These are phyloP conservation scores for Drosophila koepferae DNA, from an alignment of 2,888 invertebrate species.

Conservation along the genomic window DNA sequence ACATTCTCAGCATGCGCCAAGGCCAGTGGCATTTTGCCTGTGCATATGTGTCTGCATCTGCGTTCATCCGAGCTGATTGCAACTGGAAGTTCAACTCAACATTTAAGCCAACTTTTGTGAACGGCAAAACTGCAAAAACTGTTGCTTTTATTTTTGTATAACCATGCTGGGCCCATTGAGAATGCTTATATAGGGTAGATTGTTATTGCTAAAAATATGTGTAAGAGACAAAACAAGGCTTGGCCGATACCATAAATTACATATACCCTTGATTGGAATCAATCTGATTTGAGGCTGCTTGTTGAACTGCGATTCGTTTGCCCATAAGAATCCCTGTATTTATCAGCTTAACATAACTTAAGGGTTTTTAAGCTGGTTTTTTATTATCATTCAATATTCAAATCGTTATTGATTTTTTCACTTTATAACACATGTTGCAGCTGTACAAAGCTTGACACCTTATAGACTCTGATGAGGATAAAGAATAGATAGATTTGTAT, in stretches of 20 bases:
- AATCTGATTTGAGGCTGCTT: not conserved
- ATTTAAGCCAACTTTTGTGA: constrained; percentile 60
- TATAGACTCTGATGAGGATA: not conserved
- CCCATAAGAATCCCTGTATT: not conserved
- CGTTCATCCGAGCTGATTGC: constrained; percentile 22
- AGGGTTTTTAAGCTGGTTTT: not conserved
- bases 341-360: not conserved
- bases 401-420: not conserved
- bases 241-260: constrained; percentile 2
- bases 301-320: not conserved
- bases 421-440: not conserved
- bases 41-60: constrained; percentile 17
- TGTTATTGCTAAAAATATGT: not conserved
- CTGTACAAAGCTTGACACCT: not conserved
- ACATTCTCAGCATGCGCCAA: constrained; percentile 79
- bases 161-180: not conserved
- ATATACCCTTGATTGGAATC: not conserved
- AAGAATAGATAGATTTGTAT: not conserved
- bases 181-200: constrained; percentile 1
- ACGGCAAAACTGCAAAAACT: constrained; percentile 54
- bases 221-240: not conserved
- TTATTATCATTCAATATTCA: not conserved
- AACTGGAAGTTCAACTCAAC: constrained; percentile 60
- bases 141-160: not conserved
- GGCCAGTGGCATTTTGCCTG: constrained; percentile 72